Evolutionary conservation across 2,113 vertebrate genomes (phyloP).

Genomic region (Tenrec ecaudatus): DNA sequence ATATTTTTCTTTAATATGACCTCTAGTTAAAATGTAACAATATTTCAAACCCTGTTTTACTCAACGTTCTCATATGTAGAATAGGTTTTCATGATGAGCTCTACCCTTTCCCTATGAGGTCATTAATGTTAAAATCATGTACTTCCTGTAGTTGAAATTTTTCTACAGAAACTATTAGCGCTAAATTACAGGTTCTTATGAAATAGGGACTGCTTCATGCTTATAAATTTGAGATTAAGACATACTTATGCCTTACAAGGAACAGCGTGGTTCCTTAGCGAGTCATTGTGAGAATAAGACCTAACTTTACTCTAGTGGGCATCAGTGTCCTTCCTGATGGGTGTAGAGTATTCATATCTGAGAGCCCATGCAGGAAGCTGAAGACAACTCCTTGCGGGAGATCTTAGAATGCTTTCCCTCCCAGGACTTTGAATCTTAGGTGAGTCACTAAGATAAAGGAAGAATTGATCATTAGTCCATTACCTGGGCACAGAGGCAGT

Average conservation of each 20-base stretch:
- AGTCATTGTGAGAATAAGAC: background rate
- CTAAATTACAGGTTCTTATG: background rate
- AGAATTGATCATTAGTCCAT: background rate
- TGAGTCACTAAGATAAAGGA: background rate
- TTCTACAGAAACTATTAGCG: background rate
- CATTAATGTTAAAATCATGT: background rate
- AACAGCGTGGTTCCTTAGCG: background rate
- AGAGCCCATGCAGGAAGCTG: background rate
- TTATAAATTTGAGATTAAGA: slow-evolving; percentile 11
- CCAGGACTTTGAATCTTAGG: background rate
- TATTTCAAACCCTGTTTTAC: background rate
- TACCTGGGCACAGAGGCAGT: background rate
- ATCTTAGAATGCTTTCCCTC: background rate
- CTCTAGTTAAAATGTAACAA: background rate
- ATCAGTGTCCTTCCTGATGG: background rate
- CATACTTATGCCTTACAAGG: background rate
- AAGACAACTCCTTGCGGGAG: background rate
- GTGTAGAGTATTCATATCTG: background rate
- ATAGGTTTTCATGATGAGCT: background rate
- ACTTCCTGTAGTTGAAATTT: background rate
- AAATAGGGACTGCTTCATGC: too few species aligned
- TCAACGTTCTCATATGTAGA: too few species aligned
- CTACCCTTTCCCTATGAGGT: background rate
- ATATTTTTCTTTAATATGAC: background rate
- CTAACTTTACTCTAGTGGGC: background rate